Conservation (phyloP, 92 coral and sea anemone genomes). For the Actinostola sp. region DNA sequence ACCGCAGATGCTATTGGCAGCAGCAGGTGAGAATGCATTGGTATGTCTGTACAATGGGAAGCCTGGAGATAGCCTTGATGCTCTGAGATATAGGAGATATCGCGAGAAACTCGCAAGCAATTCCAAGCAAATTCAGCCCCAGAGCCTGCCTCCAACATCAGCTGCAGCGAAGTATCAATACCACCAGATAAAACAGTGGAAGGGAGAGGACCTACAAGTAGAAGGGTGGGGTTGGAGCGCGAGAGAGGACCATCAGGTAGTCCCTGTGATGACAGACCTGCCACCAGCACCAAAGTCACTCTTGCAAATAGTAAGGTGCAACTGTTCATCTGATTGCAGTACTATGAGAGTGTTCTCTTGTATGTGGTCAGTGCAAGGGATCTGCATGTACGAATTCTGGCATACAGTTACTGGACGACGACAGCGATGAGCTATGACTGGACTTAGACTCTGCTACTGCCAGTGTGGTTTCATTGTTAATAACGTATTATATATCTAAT, state of each 20-base stretch:
- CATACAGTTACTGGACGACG: conserved; percentile 5
- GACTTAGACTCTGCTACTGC: not conserved
- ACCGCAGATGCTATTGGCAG: conserved; percentile 14
- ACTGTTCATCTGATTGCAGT: conserved; percentile 54
- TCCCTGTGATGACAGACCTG: conserved; percentile 38
- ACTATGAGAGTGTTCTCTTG: conserved; percentile 52
- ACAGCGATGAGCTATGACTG: not conserved
- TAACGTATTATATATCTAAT: too few species aligned
- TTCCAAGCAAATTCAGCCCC: conserved; percentile 25
- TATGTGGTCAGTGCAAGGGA: conserved; percentile 64
- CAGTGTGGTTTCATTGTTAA: too few species aligned
- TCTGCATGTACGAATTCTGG: conserved; percentile 43
- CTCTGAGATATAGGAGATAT: conserved; percentile 39
- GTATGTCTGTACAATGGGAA: conserved; percentile 54
- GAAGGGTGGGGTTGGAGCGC: conserved; percentile 30
- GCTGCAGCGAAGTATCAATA: conserved; percentile 37
- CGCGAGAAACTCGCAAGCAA: conserved; percentile 45
- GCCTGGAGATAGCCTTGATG: conserved; percentile 49
- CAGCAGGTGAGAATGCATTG: conserved; percentile 63
- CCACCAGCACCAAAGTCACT: conserved; percentile 55
- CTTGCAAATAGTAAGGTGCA: conserved; percentile 52
- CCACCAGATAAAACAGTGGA: conserved; percentile 19
- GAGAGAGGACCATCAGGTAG: not conserved
- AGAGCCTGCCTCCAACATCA: conserved; percentile 26
- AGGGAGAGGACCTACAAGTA: not conserved